Evolutionary conservation across 2,888 invertebrate species (phyloP), one percentile per base, ranked within the genome.

Genomic region (Cenopis cana): DNA sequence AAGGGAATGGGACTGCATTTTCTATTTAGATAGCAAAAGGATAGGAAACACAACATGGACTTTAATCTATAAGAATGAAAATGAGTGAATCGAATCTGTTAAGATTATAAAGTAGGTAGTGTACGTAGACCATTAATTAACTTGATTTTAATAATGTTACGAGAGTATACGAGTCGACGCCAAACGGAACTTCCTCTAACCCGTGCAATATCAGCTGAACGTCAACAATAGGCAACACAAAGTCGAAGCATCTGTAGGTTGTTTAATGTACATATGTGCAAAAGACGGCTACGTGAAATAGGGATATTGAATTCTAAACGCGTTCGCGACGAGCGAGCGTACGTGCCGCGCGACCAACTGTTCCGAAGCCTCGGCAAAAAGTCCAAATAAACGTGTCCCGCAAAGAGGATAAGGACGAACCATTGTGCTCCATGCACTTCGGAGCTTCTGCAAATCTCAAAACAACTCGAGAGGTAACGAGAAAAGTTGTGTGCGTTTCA

Each of bases 301-400:
- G 81, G 82, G 81, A 88, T 89, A 91, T 89, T 89, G 89, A 90
- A 91, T 91, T 90, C 91, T 80, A 84, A 85, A 84, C 89, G 89
- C 86, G 89, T 89, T 81, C 80, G 72, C 82, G 81, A 80, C 82
- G 83, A 85, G 85, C 83, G 82, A 85, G 80, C 77, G 88, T 85
- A 91, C 91, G 90, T 91, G 90, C 80, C 78, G 68, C 80, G 81
- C 86, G 86, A 86, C 86, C 87, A 83, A 84, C 85, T 83, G 85
- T 82, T 86, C 81, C 75, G 80, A 76, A 82, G 82, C 81, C 81
- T 81, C 82, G 75, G 82, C 84, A 89, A 90, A 89, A 89, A 89
- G 82, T 87, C 81, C 76, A 85, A 89, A 88, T 86, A 84, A 84
- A 90, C 82, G 83, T 85, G 81, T 86, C 81, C 80, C 81, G 79